phyloP scores from a whole-genome alignment of 2,113 vertebrate genomes.

The Piaya cayana region DNA sequence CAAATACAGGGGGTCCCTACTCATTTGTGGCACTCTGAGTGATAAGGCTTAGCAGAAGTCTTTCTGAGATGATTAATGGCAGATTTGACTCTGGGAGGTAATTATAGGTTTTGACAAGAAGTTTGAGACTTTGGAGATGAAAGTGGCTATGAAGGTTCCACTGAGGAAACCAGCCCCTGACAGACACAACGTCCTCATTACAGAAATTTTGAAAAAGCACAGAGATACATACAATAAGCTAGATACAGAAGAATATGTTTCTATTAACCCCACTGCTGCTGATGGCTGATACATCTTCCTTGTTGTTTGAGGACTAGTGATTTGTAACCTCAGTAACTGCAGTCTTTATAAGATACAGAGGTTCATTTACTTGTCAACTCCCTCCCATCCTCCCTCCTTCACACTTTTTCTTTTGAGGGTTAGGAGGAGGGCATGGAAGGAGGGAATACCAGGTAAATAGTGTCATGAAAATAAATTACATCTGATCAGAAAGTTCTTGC shows the following conservation, averaged over 20 bases:
- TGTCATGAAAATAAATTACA: not conserved
- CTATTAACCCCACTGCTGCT: conserved; percentile 51
- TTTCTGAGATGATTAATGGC: conserved; percentile 71
- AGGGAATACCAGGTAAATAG: not conserved
- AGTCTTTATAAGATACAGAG: conserved; percentile 1
- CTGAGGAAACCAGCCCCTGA: conserved; percentile 67
- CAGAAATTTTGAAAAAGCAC: conserved; percentile 64
- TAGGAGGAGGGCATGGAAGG: not conserved
- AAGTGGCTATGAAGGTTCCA: conserved; percentile 71
- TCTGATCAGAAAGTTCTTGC: not conserved
- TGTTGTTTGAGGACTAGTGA: not conserved
- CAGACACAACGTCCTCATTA: conserved; percentile 72
- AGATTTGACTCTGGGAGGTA: conserved; percentile 65
- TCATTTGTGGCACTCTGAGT: conserved; percentile 42
- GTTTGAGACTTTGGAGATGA: conserved; percentile 71
- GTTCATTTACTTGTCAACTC: not conserved
- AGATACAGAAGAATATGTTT: conserved; percentile 29
- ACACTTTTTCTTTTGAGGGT: not conserved
- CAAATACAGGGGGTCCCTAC: conserved; percentile 30
- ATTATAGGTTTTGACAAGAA: conserved; percentile 69
- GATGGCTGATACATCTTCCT: not conserved
- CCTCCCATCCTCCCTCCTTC: not conserved
- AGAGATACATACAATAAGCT: conserved; percentile 54
- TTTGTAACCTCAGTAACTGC: not conserved
- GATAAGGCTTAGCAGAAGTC: conserved; percentile 31